Conservation (phyloP, 2,888 invertebrate species). For the Lycaena phlaeas region DNA sequence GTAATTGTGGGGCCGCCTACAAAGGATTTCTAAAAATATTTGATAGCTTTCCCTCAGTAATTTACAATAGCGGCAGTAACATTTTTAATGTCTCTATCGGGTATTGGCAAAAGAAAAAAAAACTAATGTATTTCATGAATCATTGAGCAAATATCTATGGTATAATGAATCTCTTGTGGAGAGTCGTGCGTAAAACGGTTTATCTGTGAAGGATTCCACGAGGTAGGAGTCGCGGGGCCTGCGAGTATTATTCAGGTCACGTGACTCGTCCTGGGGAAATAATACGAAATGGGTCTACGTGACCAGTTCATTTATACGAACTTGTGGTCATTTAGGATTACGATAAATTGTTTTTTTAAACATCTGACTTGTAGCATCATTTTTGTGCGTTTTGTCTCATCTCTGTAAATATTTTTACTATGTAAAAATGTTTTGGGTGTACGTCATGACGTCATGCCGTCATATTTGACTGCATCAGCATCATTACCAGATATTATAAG, state of each 20-base stretch:
- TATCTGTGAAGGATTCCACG: constrained; percentile 67
- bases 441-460: too few species aligned
- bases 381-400: not conserved
- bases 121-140: constrained; percentile 28
- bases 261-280: constrained; percentile 70
- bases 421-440: too few species aligned
- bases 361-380: not conserved
- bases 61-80: too few species aligned
- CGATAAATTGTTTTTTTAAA: constrained; percentile 22
- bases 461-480: too few species aligned
- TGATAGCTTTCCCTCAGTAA: too few species aligned
- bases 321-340: constrained; percentile 40
- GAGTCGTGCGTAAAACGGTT: constrained; percentile 71
- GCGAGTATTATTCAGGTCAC: constrained; percentile 63
- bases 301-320: constrained; percentile 70
- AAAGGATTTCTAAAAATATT: too few species aligned
- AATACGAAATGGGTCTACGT: constrained; percentile 74
- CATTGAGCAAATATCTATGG: constrained; percentile 46
- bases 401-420: too few species aligned
- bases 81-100: not conserved
- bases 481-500: too few species aligned
- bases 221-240: constrained; percentile 42
- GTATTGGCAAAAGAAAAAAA: not conserved
- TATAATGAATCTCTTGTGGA: constrained; percentile 67
- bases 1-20: too few species aligned